Evolutionary conservation across 2,888 invertebrate genomes (phyloP), one percentile per base, ranked within the genome.

Genomic region (Drosophila hamatofila): DNA sequence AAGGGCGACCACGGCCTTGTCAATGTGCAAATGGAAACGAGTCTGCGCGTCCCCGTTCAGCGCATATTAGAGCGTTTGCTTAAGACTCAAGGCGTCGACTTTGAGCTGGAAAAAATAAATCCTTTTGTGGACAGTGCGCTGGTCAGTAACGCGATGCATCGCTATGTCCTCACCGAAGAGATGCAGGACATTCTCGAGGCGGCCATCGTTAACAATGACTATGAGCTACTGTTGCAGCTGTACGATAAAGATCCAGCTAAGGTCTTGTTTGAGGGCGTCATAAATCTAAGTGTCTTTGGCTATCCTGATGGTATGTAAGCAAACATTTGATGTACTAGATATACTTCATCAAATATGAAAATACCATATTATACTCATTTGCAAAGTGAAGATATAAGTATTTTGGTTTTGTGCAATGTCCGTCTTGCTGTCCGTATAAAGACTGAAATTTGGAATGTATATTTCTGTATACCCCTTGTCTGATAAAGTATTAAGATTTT

Each of bases 91-190:
- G 72, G 57, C 44, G 74, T 75, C 0, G 59, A 90, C n/a, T 80
- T 91, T 0, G 59, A 68, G 7, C 61, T 78, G 0, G 25, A 69
- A 0, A 16, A 60, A 0, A 89, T 91, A 14, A 57, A 87, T 71
- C 39, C 57, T 0, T 6, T 57, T 0, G 46, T 48, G 5, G 86
- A 90, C 16, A n/a, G 11, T 2, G 91, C 90, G 0, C 35, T 91
- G 23, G 61, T 91, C 30, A 89, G 84, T n/a, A 91, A 91, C 58
- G 89, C 90, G 0, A 18, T 84, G 63, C 91, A 90, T 71, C 91
- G 91, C 0, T 91, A 74, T 42, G 82, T 91, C 1, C 21, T 91
- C 9, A 87, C 80, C 11, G 55, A 70, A 6, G 64, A 76, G 5
- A 80, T 90, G 86, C 59, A 81, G 2, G 42, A 49, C 7, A 76